Percentiles rank a stretch among this genome's conserved stretches.
Evolutionary conservation across 2,113 vertebrate species (phyloP).

Genomic region (Etheostoma spectabile): DNA sequence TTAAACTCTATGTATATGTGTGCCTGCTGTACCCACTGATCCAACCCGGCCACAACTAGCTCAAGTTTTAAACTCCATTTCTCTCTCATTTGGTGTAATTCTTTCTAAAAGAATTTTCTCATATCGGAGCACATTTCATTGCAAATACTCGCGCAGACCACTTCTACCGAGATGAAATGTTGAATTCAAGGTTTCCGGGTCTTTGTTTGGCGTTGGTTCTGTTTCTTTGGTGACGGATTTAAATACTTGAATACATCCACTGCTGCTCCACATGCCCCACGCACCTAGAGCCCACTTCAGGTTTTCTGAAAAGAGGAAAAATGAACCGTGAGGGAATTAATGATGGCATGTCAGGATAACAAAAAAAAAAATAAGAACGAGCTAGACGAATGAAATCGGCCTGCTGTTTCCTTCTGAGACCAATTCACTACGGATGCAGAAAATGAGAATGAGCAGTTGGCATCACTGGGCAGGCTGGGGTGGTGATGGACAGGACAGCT

Average conservation of each 20-base stretch:
- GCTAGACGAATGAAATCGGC: neutral
- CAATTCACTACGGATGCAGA: neutral
- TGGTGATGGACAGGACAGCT: too few species aligned
- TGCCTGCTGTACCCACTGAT: too few species aligned
- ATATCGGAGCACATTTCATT: neutral
- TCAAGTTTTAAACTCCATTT: neutral
- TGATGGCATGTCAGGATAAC: conserved; percentile 16
- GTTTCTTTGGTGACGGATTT: neutral
- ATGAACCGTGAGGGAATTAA: conserved; percentile 12
- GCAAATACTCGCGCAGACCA: neutral
- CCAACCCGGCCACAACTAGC: too few species aligned
- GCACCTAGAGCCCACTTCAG: conserved; percentile 25
- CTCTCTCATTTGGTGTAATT: too few species aligned
- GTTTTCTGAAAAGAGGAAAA: conserved; percentile 19
- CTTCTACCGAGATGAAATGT: neutral
- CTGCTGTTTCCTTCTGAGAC: conserved; percentile 27
- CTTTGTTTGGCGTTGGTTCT: neutral
- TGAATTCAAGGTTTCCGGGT: neutral
- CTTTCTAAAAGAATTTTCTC: neutral
- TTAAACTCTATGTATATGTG: too few species aligned
- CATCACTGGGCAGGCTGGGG: too few species aligned
- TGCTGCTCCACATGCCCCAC: neutral
- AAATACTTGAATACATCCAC: neutral
- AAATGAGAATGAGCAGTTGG: too few species aligned
- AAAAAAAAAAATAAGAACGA: neutral